phyloP scores from a whole-genome alignment of 1,140 invertebrate genomes.

The Nasonia vitripennis region DNA sequence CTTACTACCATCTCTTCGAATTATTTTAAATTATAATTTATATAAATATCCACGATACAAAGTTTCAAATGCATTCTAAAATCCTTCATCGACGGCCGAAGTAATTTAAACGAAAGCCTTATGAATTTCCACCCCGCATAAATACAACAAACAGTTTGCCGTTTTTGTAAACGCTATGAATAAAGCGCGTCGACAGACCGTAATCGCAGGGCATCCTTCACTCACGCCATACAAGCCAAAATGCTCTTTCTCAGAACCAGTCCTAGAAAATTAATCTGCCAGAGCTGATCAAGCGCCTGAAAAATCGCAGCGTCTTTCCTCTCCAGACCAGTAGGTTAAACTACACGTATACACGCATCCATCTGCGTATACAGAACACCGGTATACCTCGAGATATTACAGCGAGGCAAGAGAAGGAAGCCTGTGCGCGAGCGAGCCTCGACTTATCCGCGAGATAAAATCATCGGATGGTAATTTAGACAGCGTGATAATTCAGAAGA shows the following conservation, averaged over 20 bases:
- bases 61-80: too few species aligned
- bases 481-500: slow-evolving; percentile 23
- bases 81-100: too few species aligned
- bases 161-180: neutral
- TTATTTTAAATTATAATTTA: too few species aligned
- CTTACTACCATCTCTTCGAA: neutral
- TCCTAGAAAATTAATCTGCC: slow-evolving; percentile 36
- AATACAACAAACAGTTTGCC: neutral
- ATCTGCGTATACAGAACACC: neutral
- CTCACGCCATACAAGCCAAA: neutral
- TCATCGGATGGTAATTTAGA: slow-evolving; percentile 45
- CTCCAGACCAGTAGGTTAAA: slow-evolving; percentile 3
- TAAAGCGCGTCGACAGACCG: neutral
- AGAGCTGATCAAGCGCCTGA: neutral
- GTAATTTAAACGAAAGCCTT: neutral
- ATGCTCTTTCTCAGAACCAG: slow-evolving; percentile 3
- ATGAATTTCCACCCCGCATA: neutral
- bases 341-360: neutral
- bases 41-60: too few species aligned
- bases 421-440: neutral
- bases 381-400: neutral
- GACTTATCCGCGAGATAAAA: slow-evolving; percentile 27
- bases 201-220: neutral
- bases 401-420: slow-evolving; percentile 12
- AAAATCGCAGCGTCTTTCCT: slow-evolving; percentile 8